Conservation (phyloP, 64 coral and sea anemone genomes). For the Montipora cactus region DNA sequence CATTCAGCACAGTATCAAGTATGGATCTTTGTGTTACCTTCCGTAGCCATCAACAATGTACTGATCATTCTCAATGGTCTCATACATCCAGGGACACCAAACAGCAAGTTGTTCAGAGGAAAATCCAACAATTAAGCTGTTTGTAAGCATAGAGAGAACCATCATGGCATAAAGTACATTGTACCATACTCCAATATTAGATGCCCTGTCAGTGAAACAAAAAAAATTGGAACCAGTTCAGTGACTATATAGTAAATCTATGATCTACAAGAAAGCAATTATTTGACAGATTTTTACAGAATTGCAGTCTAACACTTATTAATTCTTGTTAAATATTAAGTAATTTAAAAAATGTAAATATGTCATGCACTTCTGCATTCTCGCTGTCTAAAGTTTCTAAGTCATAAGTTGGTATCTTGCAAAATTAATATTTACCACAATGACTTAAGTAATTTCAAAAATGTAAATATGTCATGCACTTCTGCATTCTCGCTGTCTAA, state of each 20-base stretch:
- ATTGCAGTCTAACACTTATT: neutral
- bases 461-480: too few species aligned
- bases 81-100: conserved; percentile 97
- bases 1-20: neutral
- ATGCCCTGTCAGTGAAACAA: conserved; percentile 32
- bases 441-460: too few species aligned
- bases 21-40: conserved; percentile 36
- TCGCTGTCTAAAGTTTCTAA: too few species aligned
- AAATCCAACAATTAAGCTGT: conserved; percentile 96
- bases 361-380: too few species aligned
- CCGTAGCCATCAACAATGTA: conserved; percentile 92
- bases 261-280: too few species aligned
- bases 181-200: conserved; percentile 92
- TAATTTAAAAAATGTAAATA: too few species aligned
- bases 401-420: too few species aligned
- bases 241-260: too few species aligned
- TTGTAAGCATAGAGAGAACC: conserved; percentile 95
- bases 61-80: conserved; percentile 95
- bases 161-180: conserved; percentile 95
- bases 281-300: neutral
- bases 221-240: neutral
- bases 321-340: too few species aligned
- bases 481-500: too few species aligned
- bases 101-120: conserved; percentile 96
- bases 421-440: too few species aligned